Base-by-base conservation (phyloP, 2,797 vertebrate genomes). In the Sardinella longiceps region DNA sequence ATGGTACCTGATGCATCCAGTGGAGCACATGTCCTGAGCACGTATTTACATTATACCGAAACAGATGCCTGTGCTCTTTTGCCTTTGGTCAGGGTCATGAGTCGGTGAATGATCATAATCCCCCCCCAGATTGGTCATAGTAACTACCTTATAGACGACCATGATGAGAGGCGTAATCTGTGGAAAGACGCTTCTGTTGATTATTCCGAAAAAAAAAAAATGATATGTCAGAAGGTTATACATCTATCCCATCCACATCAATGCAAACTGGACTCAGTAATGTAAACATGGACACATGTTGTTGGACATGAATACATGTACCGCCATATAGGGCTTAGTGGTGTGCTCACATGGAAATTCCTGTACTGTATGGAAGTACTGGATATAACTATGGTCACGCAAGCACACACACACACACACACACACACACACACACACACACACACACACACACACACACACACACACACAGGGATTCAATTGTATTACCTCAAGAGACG, bases 51-150 rank as follows among this genome's bases (percentile, higher is more conserved):
- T 77, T 77, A 23, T 77, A 5, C 18, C 20, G 66, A 74, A 15
- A 74, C 33, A 20, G 33, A 43, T 77, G 14, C 15, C 33, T 1
- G 14, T 15, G 66, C 25, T 39, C 33, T 74, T 70, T 18, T 70
- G 10, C 30, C 12, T 4, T 15, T 30, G 33, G 28, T 18, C 33
- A 43, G 70, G 18, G 30, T 70, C 11, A 18, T 1, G 2, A 37
- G 70, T 77, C 37, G 43, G 2, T 1, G 15, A 28, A 81, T 86
- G 90, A 88, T 85, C 82, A 82, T 92, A 90, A 90, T 89, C 91
- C 90, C 90, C 90, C 90, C 90, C 25, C 0, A 51, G 9, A 82
- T 43, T 45, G 66, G 43, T 39, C 18, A 70, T 25, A 58, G 45
- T 45, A 53, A 20, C 82, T 48, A 39, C 56, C 82, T 51, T 28